Evolutionary conservation across 2,888 invertebrate species (phyloP).

Genomic region (Anticlea derivata): DNA sequence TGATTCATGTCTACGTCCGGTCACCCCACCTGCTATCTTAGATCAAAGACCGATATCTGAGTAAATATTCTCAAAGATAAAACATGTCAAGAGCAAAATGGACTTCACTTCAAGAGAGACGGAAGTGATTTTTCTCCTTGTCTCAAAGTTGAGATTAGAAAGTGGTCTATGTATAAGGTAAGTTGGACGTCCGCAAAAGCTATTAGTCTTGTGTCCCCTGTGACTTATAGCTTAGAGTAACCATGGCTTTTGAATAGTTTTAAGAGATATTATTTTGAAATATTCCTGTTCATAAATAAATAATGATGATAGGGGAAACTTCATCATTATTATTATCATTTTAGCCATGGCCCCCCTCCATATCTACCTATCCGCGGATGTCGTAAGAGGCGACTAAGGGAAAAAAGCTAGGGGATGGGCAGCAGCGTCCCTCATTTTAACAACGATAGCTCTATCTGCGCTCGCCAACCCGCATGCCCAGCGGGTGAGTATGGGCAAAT

Average conservation of each 20-base stretch:
- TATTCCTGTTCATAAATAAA: too few species aligned
- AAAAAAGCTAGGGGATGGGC: too few species aligned
- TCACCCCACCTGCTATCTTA: slow-evolving; percentile 9
- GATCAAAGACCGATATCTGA: slow-evolving; percentile 45
- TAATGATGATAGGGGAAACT: too few species aligned
- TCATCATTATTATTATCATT: too few species aligned
- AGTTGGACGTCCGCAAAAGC: slow-evolving; percentile 52
- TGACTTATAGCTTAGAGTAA: slow-evolving; percentile 41
- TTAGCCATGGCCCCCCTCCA: too few species aligned
- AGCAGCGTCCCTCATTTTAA: too few species aligned
- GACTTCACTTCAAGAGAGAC: slow-evolving; percentile 37
- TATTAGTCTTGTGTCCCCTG: slow-evolving; percentile 62
- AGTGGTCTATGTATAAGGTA: slow-evolving; percentile 39
- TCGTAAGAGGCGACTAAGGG: too few species aligned
- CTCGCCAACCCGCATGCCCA: too few species aligned
- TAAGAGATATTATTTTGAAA: too few species aligned
- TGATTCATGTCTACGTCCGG: slow-evolving; percentile 21
- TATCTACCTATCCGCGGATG: too few species aligned
- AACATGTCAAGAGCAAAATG: slow-evolving; percentile 69
- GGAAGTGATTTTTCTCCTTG: slow-evolving; percentile 46
- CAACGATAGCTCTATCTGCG: too few species aligned
- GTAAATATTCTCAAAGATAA: slow-evolving; percentile 49
- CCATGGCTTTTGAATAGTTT: slow-evolving; percentile 14
- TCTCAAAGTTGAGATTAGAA: slow-evolving; percentile 51
- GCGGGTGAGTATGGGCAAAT: too few species aligned